Conservation (phyloP, 2,888 invertebrate species). For the Drosophila fulvimacula region DNA sequence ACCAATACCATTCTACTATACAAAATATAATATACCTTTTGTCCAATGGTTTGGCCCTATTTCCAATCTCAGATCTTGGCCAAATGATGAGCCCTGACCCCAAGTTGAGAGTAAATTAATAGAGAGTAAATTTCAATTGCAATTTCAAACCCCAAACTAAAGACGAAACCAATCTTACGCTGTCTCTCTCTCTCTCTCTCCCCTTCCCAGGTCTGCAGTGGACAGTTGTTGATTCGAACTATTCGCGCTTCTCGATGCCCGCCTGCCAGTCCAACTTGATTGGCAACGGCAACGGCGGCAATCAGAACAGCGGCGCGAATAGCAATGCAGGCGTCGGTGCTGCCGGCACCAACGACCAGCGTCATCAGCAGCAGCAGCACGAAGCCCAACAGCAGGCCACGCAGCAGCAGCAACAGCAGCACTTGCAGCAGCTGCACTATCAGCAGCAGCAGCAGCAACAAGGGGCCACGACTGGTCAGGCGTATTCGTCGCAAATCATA, state of each 20-base stretch:
- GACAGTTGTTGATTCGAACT: constrained; percentile 93
- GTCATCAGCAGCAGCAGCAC: constrained; percentile 74
- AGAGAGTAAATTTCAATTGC: constrained; percentile 59
- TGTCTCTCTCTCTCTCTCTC: constrained; percentile 83
- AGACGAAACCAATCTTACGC: constrained; percentile 80
- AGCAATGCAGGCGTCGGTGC: constrained; percentile 71
- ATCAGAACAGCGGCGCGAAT: constrained; percentile 82
- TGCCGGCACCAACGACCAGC: constrained; percentile 69
- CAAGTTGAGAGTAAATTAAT: constrained; percentile 59
- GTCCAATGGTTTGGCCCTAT: constrained; percentile 48
- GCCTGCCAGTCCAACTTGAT: constrained; percentile 87
- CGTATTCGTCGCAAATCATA: constrained; percentile 85
- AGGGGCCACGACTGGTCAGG: constrained; percentile 72
- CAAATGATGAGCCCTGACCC: constrained; percentile 39
- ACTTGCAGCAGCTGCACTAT: constrained; percentile 72
- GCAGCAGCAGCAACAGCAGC: constrained; percentile 70
- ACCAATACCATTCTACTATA: constrained; percentile 49
- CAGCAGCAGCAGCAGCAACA: constrained; percentile 76
- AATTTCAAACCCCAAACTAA: constrained; percentile 59
- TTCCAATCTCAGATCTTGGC: constrained; percentile 45
- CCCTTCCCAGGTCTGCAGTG: constrained; percentile 93
- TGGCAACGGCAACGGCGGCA: constrained; percentile 83
- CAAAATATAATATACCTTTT: constrained; percentile 41
- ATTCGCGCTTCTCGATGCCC: constrained; percentile 90
- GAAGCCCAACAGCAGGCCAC: constrained; percentile 80